phyloP scores from a whole-genome alignment of 2,888 invertebrate genomes.

The Drosophila cracens region DNA sequence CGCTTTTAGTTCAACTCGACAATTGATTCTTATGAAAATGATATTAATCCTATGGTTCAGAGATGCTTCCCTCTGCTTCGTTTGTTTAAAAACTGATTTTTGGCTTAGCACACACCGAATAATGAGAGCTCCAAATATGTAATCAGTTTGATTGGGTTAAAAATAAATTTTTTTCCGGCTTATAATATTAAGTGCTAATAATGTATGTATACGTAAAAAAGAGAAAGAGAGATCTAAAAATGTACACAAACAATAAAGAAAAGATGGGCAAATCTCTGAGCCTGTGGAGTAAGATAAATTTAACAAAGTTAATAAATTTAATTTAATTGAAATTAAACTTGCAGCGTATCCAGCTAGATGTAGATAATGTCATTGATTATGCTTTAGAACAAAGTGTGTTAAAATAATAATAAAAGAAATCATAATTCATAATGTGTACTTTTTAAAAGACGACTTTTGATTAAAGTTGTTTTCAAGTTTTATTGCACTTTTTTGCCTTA shows the following conservation, averaged over 20 bases:
- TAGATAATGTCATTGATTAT: not conserved
- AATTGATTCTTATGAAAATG: too few relatives aligned
- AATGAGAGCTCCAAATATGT: not conserved
- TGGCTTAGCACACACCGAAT: too few relatives aligned
- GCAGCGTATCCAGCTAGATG: not conserved
- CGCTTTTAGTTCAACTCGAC: not conserved
- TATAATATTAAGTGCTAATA: not conserved
- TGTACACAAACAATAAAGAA: not conserved
- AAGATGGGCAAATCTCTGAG: not conserved
- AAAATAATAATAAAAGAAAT: not conserved
- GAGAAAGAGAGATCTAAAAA: not conserved
- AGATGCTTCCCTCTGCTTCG: not conserved
- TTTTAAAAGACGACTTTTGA: not conserved
- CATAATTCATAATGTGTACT: not conserved
- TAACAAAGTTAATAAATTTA: not conserved
- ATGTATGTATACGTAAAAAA: not conserved
- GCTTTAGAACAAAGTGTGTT: not conserved
- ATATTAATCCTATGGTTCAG: not conserved
- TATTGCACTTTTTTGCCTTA: conserved; percentile 71
- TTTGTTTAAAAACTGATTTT: not conserved
- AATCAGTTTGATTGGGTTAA: not conserved
- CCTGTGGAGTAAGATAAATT: not conserved
- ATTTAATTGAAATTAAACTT: not conserved
- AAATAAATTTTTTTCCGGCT: too few relatives aligned
- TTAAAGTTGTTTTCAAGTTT: conserved; percentile 45